Evolutionary conservation across 2,888 invertebrate species (phyloP).

Genomic region (Erebia aethiops): DNA sequence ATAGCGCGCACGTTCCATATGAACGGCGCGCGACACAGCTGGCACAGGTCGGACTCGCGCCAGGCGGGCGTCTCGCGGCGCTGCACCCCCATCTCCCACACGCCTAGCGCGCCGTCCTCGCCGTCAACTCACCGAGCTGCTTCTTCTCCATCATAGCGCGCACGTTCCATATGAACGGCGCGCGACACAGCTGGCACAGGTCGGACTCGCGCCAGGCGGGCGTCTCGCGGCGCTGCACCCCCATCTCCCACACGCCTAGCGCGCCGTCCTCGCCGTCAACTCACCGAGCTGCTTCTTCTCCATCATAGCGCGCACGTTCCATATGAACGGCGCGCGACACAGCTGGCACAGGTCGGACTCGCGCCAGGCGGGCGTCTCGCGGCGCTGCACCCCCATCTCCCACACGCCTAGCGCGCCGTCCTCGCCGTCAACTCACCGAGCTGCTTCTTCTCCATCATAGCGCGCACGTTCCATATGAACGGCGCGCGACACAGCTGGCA

Average conservation of each 20-base stretch:
- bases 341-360: constrained; percentile 97
- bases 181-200: constrained; percentile 95
- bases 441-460: constrained; percentile 99
- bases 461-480: constrained; percentile 99
- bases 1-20: constrained; percentile 99
- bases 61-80: constrained; percentile 97
- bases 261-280: constrained; percentile 92
- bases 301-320: constrained; percentile 99
- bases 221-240: constrained; percentile 93
- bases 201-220: constrained; percentile 98
- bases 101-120: constrained; percentile 95
- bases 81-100: constrained; percentile 96
- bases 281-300: constrained; percentile 91
- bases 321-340: constrained; percentile 98
- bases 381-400: constrained; percentile 95
- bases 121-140: constrained; percentile 85
- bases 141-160: constrained; percentile 99
- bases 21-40: constrained; percentile 97
- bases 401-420: constrained; percentile 96
- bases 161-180: constrained; percentile 99
- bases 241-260: constrained; percentile 98
- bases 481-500: constrained; percentile 97
- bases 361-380: constrained; percentile 97
- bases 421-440: constrained; percentile 86
- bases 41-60: constrained; percentile 97